Percentiles rank a stretch among this genome's conserved stretches.
phyloP scores from a whole-genome alignment of 2,888 invertebrate species.

The Eupithecia vulgata region DNA sequence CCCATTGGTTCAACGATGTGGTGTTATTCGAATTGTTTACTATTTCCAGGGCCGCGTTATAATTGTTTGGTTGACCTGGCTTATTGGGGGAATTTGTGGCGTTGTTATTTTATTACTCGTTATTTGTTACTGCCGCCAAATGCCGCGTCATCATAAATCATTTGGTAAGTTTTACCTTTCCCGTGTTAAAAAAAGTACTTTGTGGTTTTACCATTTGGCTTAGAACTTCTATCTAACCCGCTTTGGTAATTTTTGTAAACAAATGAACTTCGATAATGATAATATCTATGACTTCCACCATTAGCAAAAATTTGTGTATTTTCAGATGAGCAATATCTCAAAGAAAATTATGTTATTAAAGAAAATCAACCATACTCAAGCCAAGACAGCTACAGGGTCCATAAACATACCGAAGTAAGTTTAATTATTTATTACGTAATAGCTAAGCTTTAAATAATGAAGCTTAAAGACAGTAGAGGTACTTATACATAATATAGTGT shows the following conservation, averaged over 20 bases:
- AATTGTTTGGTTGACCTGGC: constrained; percentile 83
- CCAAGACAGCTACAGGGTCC: constrained; percentile 68
- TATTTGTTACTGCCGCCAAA: constrained; percentile 87
- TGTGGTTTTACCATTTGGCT: too few species aligned
- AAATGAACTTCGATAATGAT: constrained; percentile 3
- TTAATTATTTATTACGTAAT: background rate
- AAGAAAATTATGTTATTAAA: constrained; percentile 74
- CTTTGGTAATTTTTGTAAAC: constrained; percentile 3
- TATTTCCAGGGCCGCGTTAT: constrained; percentile 78
- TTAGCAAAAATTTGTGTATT: constrained; percentile 7
- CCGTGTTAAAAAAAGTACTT: too few species aligned
- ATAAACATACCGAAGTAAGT: constrained; percentile 74
- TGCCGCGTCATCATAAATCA: constrained; percentile 88
- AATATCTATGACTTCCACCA: too few species aligned
- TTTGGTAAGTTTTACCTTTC: constrained; percentile 84
- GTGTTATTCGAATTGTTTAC: constrained; percentile 35
- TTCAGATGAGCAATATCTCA: constrained; percentile 77
- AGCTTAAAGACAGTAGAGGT: background rate
- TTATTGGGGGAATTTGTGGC: constrained; percentile 86
- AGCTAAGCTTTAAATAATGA: background rate
- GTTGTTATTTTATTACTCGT: constrained; percentile 86
- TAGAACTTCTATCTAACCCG: too few species aligned
- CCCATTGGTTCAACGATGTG: constrained; percentile 32
- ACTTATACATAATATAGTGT: too few species aligned
- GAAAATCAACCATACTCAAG: constrained; percentile 74